These are phyloP conservation scores for Eurytemora carolleeae DNA, from an alignment of 1,140 invertebrate species.

Conservation along the genomic window DNA sequence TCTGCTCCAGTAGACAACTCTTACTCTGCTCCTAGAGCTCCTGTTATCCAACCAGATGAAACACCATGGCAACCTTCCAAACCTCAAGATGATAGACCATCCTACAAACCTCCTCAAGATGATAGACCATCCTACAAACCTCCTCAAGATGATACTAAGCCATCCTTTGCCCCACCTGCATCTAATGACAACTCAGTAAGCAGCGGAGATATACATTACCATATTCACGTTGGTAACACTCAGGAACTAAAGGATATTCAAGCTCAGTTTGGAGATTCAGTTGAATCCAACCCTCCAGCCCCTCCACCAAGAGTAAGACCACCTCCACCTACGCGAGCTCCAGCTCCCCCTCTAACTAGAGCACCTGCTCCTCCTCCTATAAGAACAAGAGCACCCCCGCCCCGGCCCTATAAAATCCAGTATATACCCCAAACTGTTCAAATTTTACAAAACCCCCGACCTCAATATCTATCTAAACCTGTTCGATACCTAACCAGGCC, in stretches of 20 bases:
- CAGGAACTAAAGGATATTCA: not conserved
- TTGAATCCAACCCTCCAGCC: not conserved
- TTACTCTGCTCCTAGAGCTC: no score
- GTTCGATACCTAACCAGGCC: not conserved
- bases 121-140: not conserved
- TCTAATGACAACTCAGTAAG: not conserved
- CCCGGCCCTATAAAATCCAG: not conserved
- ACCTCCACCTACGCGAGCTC: not conserved
- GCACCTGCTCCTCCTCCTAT: not conserved
- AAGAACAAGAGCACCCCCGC: not conserved
- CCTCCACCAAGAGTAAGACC: not conserved
- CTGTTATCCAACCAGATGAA: no score
- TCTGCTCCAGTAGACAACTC: not conserved
- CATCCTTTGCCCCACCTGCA: not conserved
- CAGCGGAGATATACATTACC: not conserved
- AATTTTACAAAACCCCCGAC: not conserved
- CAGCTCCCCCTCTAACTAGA: not conserved
- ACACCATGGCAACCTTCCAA: no score
- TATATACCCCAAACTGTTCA: not conserved
- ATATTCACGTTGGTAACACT: not conserved
- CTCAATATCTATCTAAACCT: not conserved
- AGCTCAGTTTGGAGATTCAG: no score
- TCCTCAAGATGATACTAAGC: not conserved
- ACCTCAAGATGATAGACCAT: not conserved
- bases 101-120: not conserved